Evolutionary conservation across 2,113 vertebrate species (phyloP).

Genomic region (Solea solea): DNA sequence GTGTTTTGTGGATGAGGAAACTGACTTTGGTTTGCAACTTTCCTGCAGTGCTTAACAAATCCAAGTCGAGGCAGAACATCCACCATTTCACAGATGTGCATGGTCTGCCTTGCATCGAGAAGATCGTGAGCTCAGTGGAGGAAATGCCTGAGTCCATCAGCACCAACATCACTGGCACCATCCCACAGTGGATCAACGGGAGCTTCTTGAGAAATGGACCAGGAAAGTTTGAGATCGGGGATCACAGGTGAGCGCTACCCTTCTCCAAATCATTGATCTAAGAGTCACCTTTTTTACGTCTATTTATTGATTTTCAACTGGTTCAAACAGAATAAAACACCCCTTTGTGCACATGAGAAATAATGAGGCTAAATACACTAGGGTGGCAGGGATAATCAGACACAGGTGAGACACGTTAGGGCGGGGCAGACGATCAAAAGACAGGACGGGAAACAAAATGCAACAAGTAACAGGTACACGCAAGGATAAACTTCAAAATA

Average conservation of each 20-base stretch:
- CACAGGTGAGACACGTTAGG: too few relatives aligned
- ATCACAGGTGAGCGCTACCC: slow-evolving; percentile 82
- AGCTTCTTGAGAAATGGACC: slow-evolving; percentile 88
- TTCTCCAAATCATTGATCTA: background rate
- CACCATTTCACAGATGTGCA: slow-evolving; percentile 54
- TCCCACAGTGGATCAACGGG: slow-evolving; percentile 89
- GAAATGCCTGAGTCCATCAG: slow-evolving; percentile 80
- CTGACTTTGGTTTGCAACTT: background rate
- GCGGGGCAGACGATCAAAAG: too few relatives aligned
- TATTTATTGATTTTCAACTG: too few relatives aligned
- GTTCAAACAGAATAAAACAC: too few relatives aligned
- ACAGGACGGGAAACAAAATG: too few relatives aligned
- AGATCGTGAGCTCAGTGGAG: slow-evolving; percentile 80
- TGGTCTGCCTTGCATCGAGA: slow-evolving; percentile 82
- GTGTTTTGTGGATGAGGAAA: background rate
- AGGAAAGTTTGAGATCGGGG: slow-evolving; percentile 91
- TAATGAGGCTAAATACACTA: too few relatives aligned
- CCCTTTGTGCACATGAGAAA: too few relatives aligned
- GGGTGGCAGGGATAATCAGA: too few relatives aligned
- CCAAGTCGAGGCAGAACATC: slow-evolving; percentile 52
- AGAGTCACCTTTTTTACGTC: too few relatives aligned
- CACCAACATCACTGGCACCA: slow-evolving; percentile 78
- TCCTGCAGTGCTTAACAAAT: slow-evolving; percentile 16
- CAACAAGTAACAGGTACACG: too few relatives aligned
- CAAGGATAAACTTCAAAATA: too few relatives aligned